Conservation (phyloP, 1,140 invertebrate genomes). For the Pogonomyrmex barbatus region DNA sequence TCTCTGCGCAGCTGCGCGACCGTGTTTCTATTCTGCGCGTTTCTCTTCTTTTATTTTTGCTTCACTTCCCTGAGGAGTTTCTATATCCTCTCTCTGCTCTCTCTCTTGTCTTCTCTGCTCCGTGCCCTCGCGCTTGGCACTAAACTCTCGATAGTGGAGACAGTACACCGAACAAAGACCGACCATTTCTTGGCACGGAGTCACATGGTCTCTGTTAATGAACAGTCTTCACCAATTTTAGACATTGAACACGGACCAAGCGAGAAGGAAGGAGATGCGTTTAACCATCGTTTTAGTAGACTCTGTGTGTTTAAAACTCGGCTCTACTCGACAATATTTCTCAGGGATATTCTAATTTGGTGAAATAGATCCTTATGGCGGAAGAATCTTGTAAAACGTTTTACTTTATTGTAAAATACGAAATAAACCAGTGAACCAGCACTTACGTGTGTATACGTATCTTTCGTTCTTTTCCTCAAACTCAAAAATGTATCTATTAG, state of each 20-base stretch:
- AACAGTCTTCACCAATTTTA: conserved; percentile 73
- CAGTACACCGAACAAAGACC: conserved; percentile 72
- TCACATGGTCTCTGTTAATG: conserved; percentile 69
- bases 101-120: conserved; percentile 40
- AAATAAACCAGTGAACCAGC: background rate
- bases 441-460: background rate
- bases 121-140: conserved; percentile 45
- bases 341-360: background rate
- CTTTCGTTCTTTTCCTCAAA: background rate
- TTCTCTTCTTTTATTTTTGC: conserved; percentile 56
- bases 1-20: conserved; percentile 69
- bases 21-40: conserved; percentile 44
- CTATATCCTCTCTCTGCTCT: conserved; percentile 69
- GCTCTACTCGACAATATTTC: conserved; percentile 3
- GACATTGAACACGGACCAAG: conserved; percentile 65
- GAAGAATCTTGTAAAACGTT: background rate
- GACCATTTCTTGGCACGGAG: conserved; percentile 72
- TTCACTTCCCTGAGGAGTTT: conserved; percentile 56
- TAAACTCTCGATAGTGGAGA: conserved; percentile 70
- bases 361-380: background rate
- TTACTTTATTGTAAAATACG: background rate
- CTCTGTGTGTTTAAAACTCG: background rate
- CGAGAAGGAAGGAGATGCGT: conserved; percentile 35
- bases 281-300: conserved; percentile 23
- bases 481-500: background rate